These are phyloP conservation scores for Peromyscus leucopus DNA, from an alignment of 2,113 vertebrate species.

Conservation along the genomic window DNA sequence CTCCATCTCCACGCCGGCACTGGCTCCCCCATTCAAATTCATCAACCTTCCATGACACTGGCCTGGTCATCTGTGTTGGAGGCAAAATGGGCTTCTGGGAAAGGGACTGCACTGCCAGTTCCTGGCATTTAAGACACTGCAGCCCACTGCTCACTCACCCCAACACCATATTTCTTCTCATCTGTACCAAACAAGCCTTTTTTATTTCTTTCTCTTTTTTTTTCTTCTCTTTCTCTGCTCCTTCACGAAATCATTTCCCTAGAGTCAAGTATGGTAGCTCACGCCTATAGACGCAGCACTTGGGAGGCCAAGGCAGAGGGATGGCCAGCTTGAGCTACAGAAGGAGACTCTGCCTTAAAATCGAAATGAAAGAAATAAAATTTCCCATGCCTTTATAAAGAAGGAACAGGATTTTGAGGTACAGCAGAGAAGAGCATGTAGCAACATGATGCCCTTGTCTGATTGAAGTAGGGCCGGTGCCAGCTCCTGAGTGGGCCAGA, in stretches of 20 bases:
- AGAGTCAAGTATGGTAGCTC: not conserved
- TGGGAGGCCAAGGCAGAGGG: not conserved
- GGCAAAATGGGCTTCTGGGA: not conserved
- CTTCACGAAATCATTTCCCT: not conserved
- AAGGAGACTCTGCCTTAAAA: not conserved
- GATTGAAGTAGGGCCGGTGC: accelerated
- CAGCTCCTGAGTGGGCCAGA: not conserved
- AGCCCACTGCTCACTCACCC: accelerated
- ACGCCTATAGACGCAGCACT: not conserved
- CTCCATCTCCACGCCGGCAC: accelerated
- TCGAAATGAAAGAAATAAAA: not conserved
- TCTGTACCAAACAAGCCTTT: not conserved
- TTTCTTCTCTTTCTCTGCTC: not conserved
- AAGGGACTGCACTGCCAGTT: too few relatives aligned
- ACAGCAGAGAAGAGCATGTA: not conserved
- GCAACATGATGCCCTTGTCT: not conserved
- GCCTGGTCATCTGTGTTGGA: accelerated
- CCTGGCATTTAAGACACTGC: not conserved
- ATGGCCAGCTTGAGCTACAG: not conserved
- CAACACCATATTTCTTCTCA: not conserved
- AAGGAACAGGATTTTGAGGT: not conserved
- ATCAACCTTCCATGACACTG: not conserved
- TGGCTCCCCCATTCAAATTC: accelerated
- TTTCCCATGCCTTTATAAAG: not conserved
- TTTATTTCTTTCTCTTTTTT: not conserved